Percentiles rank a stretch among this genome's conserved stretches.
Evolutionary conservation across 2,888 invertebrate species (phyloP).

Genomic region (Phyllotreta cruciferae): DNA sequence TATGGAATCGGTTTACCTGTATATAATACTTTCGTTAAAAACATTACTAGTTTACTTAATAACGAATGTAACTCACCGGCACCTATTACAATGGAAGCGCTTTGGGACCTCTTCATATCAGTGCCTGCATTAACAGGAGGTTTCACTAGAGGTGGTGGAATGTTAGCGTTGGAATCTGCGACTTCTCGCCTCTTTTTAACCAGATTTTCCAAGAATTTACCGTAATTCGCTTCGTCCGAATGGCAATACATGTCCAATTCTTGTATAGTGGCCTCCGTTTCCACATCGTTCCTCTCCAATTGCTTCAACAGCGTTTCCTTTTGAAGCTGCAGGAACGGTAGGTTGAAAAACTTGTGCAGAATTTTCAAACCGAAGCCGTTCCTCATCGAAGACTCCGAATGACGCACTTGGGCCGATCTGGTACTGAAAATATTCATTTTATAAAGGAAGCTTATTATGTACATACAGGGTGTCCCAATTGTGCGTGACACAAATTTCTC

Average conservation of each 20-base stretch:
- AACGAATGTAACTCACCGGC: conserved; percentile 47
- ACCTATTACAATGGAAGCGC: conserved; percentile 59
- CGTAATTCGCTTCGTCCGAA: conserved; percentile 79
- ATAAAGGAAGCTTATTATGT: not conserved
- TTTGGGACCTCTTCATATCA: conserved; percentile 57
- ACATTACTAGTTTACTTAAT: not conserved
- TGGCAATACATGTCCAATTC: conserved; percentile 80
- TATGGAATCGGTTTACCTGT: conserved; percentile 57
- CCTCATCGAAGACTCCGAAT: conserved; percentile 92
- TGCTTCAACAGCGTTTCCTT: conserved; percentile 82
- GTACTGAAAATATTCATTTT: conserved; percentile 47
- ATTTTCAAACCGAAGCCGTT: conserved; percentile 94
- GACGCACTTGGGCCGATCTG: conserved; percentile 75
- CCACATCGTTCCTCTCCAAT: conserved; percentile 82
- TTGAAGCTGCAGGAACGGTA: conserved; percentile 92
- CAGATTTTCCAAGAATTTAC: conserved; percentile 75
- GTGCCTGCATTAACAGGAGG: conserved; percentile 37
- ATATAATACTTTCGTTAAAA: conserved; percentile 37
- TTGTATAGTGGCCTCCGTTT: conserved; percentile 77
- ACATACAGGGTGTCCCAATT: too few species aligned
- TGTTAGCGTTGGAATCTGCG: conserved; percentile 69
- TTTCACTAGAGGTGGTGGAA: conserved; percentile 51
- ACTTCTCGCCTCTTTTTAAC: conserved; percentile 77
- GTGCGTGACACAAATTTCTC: conserved; percentile 52
- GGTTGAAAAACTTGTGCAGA: conserved; percentile 92